Base-by-base conservation (phyloP, 2,888 invertebrate species). In the Gandaritis pyraliata region DNA sequence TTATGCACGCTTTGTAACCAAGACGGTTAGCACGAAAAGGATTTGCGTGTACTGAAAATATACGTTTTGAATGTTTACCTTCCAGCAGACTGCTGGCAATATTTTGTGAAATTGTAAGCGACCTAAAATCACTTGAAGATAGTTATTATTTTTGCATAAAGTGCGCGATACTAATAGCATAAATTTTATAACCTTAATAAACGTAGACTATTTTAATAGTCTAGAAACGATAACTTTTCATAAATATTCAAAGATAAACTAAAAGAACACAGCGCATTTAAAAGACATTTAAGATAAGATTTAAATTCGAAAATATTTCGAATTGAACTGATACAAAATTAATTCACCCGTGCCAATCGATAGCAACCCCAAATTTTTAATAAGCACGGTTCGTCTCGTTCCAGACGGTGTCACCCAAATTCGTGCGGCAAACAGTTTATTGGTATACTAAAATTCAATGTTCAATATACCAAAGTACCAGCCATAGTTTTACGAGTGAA, bases 1-100 rank as follows among this genome's bases (percentile, higher is more conserved):
- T 90, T 90, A 90, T 90, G 88, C 89, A 84, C 85, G 85, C 87
- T 88, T 87, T 86, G 88, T 87, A 85, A 82, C 85, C 80, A 78
- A 80, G 81, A 81, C 79, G 77, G 78, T 78, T 74, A 78, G 77
- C 77, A 80, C 78, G 81, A 77, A 78, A 78, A 80, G 86, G 85
- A 85, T 86, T 88, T 85, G 82, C 81, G 77, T 83, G 82, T 80
- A 64, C 64, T 39, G 49, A 53, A 64, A 63, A 60, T 59, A 49
- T 56, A 57, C 52, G 54, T 58, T 58, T 10, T 46, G 47, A 38
- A 56, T 59, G 45, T 64, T 58, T 59, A 59, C 59, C 52, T 45
- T 49, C 45, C 45, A 30, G 43, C 12, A 15, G 11, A 51, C 50
- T 46, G 62, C 23, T 41, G 47, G 55, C n/a, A n/a, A n/a, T n/a